These are phyloP conservation scores for Agrochola lota DNA, from an alignment of 2,888 invertebrate genomes.

Conservation along the genomic window DNA sequence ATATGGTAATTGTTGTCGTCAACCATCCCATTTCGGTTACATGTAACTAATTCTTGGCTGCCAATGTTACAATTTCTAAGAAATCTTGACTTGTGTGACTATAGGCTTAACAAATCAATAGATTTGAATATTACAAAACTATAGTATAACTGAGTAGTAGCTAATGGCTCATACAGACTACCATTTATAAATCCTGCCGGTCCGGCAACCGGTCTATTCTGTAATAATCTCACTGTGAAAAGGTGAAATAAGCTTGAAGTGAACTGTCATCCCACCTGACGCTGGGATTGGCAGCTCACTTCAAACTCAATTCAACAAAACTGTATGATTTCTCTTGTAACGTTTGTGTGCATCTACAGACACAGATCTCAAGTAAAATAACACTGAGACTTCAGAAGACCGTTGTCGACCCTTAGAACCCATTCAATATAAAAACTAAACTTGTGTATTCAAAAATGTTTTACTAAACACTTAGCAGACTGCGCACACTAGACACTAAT, in stretches of 20 bases:
- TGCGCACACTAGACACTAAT: background rate
- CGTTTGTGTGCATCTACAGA: background rate
- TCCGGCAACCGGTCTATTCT: background rate
- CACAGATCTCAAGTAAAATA: too few species aligned
- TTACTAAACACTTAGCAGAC: conserved; percentile 8
- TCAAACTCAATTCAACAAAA: background rate
- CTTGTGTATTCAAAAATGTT: background rate
- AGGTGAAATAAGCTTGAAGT: background rate
- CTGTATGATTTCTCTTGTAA: background rate
- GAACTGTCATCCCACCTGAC: background rate
- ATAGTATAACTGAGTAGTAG: background rate
- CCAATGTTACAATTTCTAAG: conserved; percentile 38
- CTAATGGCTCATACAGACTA: too few species aligned
- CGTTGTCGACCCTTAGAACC: background rate
- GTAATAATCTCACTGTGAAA: background rate
- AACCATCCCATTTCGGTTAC: conserved; percentile 35
- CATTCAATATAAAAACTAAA: background rate
- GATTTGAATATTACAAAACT: background rate
- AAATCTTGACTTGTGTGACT: conserved; percentile 26
- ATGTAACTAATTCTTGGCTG: conserved; percentile 39
- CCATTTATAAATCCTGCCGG: background rate
- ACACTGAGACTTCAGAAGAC: background rate
- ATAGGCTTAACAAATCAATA: conserved; percentile 28
- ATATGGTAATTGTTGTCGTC: conserved; percentile 50
- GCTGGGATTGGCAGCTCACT: background rate